These are phyloP conservation scores for Metopolophium dirhodum DNA, from an alignment of 1,140 invertebrate species.

Conservation along the genomic window DNA sequence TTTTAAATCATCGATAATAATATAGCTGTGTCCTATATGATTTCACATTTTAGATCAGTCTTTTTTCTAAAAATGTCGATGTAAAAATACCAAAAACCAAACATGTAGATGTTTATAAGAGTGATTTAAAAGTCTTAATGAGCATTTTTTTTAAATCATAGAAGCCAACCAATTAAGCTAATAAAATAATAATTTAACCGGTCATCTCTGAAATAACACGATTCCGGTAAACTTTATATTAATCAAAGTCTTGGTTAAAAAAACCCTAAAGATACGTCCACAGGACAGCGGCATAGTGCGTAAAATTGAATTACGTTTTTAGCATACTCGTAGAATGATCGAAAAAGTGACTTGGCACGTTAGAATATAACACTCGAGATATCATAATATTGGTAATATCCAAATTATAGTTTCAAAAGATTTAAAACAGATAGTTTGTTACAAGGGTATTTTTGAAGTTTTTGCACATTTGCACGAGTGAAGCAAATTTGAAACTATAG, in stretches of 20 bases:
- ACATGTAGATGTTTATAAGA: not conserved
- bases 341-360: not conserved
- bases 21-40: not conserved
- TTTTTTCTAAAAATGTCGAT: not conserved
- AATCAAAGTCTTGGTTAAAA: not conserved
- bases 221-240: not conserved
- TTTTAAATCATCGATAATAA: not conserved
- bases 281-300: not conserved
- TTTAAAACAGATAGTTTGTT: not conserved
- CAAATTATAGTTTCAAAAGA: not conserved
- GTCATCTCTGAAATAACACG: not conserved
- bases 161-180: not conserved
- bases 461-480: not conserved
- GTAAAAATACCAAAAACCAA: not conserved
- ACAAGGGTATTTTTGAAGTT: not conserved
- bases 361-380: not conserved
- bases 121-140: not conserved
- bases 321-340: not conserved
- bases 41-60: not conserved
- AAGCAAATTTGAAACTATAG: not conserved
- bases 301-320: not conserved
- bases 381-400: not conserved
- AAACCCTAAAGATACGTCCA: not conserved
- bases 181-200: not conserved
- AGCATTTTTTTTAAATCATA: not conserved